Conservation (phyloP, 2,797 vertebrate species). For the Coccyzus lansbergi region DNA sequence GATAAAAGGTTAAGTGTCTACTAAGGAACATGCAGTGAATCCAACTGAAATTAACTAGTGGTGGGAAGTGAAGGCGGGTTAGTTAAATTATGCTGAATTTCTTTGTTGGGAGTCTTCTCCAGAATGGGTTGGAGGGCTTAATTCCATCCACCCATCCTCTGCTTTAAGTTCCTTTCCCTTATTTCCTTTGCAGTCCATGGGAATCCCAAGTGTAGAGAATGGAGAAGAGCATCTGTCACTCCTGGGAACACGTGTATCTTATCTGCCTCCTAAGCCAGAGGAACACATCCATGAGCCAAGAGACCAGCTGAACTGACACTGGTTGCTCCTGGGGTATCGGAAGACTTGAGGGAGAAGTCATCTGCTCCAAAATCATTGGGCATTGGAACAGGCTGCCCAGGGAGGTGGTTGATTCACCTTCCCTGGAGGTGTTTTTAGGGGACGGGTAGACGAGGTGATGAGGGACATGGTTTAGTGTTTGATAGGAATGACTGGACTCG, state of each 20-base stretch:
- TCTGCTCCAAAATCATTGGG: too few relatives aligned
- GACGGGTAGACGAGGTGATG: too few relatives aligned
- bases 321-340: neutral
- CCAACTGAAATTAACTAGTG: neutral
- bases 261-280: neutral
- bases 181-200: neutral
- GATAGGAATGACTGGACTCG: too few relatives aligned
- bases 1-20: neutral
- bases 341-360: neutral
- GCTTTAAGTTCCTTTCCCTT: too few relatives aligned
- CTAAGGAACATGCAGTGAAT: neutral
- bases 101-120: neutral
- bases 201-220: neutral
- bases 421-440: too few relatives aligned
- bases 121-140: neutral
- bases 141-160: too few relatives aligned
- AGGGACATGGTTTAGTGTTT: too few relatives aligned
- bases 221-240: neutral
- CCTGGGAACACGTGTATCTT: neutral
- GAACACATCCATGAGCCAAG: rapidly evolving
- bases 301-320: neutral
- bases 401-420: too few relatives aligned
- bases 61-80: neutral
- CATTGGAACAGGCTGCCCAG: too few relatives aligned
- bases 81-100: neutral